Percentiles rank a stretch among this genome's conserved stretches.
These are phyloP conservation scores for Scaeva pyrastri DNA, from an alignment of 2,888 invertebrate genomes.

Conservation along the genomic window DNA sequence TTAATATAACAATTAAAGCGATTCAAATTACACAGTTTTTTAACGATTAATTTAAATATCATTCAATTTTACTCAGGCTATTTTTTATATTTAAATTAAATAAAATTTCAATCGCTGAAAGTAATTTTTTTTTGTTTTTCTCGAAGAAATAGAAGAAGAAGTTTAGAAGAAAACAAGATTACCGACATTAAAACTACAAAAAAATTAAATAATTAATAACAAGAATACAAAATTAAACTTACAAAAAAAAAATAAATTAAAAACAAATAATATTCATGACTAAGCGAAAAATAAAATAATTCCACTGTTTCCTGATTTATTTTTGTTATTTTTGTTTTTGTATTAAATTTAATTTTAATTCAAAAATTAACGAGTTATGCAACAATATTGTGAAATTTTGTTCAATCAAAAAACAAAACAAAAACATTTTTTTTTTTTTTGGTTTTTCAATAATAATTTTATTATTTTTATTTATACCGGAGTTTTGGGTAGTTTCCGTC, in stretches of 20 bases:
- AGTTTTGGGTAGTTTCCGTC: constrained; percentile 98
- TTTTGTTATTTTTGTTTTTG: constrained; percentile 3
- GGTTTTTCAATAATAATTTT: constrained; percentile 21
- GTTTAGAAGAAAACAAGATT: constrained; percentile 29
- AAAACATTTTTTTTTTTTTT: constrained; percentile 41
- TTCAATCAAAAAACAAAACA: constrained; percentile 42
- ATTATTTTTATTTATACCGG: constrained; percentile 92
- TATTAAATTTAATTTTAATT: neutral
- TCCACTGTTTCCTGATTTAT: constrained; percentile 67
- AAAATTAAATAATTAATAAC: constrained; percentile 3
- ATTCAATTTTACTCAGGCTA: constrained; percentile 30
- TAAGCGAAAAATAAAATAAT: constrained; percentile 51
- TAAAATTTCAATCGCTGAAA: constrained; percentile 46
- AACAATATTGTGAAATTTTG: constrained; percentile 68
- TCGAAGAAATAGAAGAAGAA: constrained; percentile 13
- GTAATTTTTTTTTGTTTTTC: constrained; percentile 14
- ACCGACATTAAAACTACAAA: constrained; percentile 60
- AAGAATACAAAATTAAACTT: constrained; percentile 29
- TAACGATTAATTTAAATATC: constrained; percentile 20
- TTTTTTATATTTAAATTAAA: neutral
- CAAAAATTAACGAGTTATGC: constrained; percentile 62
- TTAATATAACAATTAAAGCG: constrained; percentile 74
- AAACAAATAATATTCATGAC: neutral
- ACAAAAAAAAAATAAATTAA: neutral
- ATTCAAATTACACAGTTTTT: constrained; percentile 59